Conservation (phyloP, 2,113 vertebrate species). For the Siphamia tubifer region DNA sequence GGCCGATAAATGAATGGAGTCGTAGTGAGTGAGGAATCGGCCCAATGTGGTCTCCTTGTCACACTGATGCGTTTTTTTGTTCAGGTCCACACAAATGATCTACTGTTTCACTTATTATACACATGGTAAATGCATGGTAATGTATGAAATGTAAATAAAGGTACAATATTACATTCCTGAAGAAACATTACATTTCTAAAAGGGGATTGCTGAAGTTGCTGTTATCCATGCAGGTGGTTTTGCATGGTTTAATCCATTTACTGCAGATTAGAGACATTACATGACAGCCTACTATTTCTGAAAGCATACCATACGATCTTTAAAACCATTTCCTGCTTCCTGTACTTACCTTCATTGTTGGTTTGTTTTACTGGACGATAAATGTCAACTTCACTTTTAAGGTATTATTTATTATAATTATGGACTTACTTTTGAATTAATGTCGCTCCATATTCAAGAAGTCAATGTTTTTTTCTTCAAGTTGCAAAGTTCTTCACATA, state of each 20-base stretch:
- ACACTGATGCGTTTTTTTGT: too few relatives aligned
- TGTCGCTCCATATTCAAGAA: too few relatives aligned
- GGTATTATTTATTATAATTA: neutral
- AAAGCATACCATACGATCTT: constrained; percentile 7
- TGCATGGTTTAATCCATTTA: neutral
- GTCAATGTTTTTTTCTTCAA: too few relatives aligned
- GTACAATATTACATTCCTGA: constrained; percentile 11
- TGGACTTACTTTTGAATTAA: too few relatives aligned
- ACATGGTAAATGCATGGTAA: neutral
- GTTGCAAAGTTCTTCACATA: too few relatives aligned
- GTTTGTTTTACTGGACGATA: neutral
- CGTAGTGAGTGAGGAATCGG: constrained; percentile 32
- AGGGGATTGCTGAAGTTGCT: constrained; percentile 6
- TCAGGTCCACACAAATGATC: constrained; percentile 20
- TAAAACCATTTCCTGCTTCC: constrained; percentile 9
- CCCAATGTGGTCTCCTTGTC: constrained; percentile 14
- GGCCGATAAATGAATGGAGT: constrained; percentile 67
- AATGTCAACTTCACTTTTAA: neutral
- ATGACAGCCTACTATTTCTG: neutral
- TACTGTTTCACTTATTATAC: neutral
- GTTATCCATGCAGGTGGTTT: constrained; percentile 2
- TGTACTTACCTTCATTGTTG: neutral
- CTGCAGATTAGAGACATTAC: neutral
- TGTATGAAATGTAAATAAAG: constrained; percentile 2
- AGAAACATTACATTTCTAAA: constrained; percentile 21